Percentiles rank a stretch among this genome's conserved stretches.
Conservation (phyloP, 1,140 invertebrate species). For the Littorina saxatilis region DNA sequence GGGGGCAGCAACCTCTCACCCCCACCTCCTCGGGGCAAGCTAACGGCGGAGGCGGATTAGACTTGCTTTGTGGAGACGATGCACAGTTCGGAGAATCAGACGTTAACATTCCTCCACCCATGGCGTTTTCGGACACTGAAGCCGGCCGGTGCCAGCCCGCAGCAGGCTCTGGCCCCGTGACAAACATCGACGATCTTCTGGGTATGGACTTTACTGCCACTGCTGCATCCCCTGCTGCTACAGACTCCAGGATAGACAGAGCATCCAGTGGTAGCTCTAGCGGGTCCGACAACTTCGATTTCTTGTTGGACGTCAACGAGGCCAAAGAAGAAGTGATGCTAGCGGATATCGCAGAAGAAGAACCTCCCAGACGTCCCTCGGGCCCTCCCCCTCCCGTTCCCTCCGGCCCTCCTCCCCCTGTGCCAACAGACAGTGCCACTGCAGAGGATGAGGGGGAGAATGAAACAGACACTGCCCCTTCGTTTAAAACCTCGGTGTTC, state of each 20-base stretch:
- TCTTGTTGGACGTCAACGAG: background rate
- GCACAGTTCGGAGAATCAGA: background rate
- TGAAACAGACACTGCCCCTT: background rate
- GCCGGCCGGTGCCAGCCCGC: background rate
- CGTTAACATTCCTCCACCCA: slow-evolving; percentile 34
- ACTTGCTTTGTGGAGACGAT: background rate
- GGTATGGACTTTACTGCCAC: background rate
- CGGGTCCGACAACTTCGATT: background rate
- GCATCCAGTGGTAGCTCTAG: background rate
- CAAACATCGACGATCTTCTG: slow-evolving; percentile 45
- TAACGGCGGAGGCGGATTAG: background rate
- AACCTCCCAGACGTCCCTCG: background rate
- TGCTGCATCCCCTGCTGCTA: background rate
- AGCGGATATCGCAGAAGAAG: background rate
- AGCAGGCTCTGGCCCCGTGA: slow-evolving; percentile 23
- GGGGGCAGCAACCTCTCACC: background rate
- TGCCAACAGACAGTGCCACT: background rate
- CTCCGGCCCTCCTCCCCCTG: background rate
- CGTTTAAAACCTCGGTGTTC: background rate
- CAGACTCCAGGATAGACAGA: no score
- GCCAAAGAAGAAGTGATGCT: background rate
- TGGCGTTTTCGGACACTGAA: slow-evolving; percentile 34
- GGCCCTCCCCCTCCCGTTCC: slow-evolving; percentile 5
- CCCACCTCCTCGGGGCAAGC: no score
- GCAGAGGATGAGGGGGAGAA: background rate